Evolutionary conservation across 2,797 vertebrate genomes (phyloP).

Genomic region (Trachops cirrhosus): DNA sequence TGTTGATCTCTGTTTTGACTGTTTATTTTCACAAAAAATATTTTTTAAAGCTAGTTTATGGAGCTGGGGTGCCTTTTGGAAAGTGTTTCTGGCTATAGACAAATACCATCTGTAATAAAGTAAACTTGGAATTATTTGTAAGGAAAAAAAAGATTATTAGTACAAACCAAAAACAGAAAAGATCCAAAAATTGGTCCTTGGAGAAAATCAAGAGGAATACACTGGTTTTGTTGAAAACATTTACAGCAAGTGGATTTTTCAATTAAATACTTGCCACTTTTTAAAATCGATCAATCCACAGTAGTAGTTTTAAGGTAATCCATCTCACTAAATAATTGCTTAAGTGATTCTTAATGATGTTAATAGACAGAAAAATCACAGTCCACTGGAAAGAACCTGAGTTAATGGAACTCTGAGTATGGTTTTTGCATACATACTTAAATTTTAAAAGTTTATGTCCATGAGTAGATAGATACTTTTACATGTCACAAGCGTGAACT

Average conservation of each 20-base stretch:
- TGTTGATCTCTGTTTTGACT: conserved; percentile 77
- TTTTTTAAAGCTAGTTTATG: conserved; percentile 79
- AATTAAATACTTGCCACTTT: conserved; percentile 42
- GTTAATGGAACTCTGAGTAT: neutral
- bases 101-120: conserved; percentile 82
- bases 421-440: neutral
- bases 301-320: neutral
- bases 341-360: neutral
- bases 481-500: neutral
- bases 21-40: conserved; percentile 81
- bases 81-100: conserved; percentile 78
- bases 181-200: conserved; percentile 47
- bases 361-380: neutral
- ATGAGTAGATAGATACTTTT: neutral
- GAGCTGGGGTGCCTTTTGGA: conserved; percentile 77
- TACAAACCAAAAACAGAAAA: conserved; percentile 74
- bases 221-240: conserved; percentile 50
- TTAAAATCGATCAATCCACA: neutral
- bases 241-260: conserved; percentile 56
- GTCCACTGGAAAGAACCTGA: neutral
- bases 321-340: neutral
- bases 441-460: neutral
- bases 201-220: conserved; percentile 60
- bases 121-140: conserved; percentile 79
- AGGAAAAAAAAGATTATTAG: conserved; percentile 76